These are phyloP conservation scores for Ommatoiulus sabulosus DNA, from an alignment of 2,888 invertebrate genomes.

Conservation along the genomic window DNA sequence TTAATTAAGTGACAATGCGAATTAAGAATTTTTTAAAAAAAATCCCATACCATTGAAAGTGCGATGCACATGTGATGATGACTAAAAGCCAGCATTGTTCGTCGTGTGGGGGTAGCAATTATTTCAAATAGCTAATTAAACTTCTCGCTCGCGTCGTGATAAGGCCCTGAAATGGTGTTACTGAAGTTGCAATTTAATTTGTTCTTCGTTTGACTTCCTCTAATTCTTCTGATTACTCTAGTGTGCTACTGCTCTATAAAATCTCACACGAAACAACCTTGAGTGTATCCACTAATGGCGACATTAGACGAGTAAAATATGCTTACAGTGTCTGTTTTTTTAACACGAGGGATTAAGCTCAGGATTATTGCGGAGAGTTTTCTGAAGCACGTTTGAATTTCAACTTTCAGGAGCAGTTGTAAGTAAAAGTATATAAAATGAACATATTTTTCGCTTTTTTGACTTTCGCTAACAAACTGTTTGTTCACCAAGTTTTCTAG, in stretches of 20 bases:
- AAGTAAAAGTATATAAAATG: not conserved
- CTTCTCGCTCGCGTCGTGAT: conserved; percentile 2
- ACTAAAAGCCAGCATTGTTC: not conserved
- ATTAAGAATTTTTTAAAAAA: not conserved
- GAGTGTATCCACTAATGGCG: conserved; percentile 7
- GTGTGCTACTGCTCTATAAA: conserved; percentile 17
- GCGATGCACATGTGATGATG: not conserved
- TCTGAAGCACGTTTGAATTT: not conserved
- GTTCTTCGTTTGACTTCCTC: conserved; percentile 11
- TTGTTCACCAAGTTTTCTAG: not conserved
- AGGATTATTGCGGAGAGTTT: not conserved
- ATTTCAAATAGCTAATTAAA: conserved; percentile 45
- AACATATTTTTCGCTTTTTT: not conserved
- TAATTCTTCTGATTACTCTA: not conserved
- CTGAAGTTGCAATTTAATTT: conserved; percentile 52
- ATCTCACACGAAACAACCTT: not conserved
- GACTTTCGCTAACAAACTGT: not conserved
- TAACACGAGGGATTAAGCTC: not conserved
- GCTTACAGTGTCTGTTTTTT: not conserved
- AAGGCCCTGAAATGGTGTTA: conserved; percentile 40
- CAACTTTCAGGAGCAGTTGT: not conserved
- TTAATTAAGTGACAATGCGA: not conserved
- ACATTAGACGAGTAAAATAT: not conserved
- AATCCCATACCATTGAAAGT: not conserved
- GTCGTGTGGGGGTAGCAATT: conserved; percentile 26